Base-by-base conservation (phyloP, 2,888 invertebrate species). In the Homarus gammarus region DNA sequence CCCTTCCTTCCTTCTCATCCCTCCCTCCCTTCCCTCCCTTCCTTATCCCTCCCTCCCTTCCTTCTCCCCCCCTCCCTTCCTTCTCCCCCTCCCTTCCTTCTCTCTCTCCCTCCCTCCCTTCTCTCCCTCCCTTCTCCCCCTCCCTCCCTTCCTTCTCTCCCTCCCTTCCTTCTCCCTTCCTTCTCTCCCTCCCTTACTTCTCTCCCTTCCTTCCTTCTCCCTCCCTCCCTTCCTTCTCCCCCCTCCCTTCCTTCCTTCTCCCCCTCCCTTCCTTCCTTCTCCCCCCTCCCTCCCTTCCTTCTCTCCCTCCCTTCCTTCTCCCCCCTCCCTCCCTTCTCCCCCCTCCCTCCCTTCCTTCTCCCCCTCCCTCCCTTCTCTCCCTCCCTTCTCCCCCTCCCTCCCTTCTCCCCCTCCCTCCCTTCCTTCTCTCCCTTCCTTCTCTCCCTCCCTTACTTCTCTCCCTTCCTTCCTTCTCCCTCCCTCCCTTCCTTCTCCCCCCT, bases 51-150 rank as follows among this genome's bases (percentile, higher is more conserved):
- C 51, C 33, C 15, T 31, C 79, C 79, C 15, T 27, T 18, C 61
- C 31, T 31, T 31, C 81, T 61, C 31, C 33, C 61, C 18, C 6
- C 33, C 18, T 36, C 18, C 27, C 36, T 27, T 18, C 27, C 81
- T 56, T 31, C n/a, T 38, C 51, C 18, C n/a, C 61, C 33, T 22
- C 33, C 78, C 1, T 31, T 81, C 81, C 56, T 33, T 81, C 81
- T 56, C 81, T 56, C 81, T 78, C 75, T 78, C 78, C 51, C 44
- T 78, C 78, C 22, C 78, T 78, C 78, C 51, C 78, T 78, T 78
- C 51, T 44, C 44, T 78, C 51, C 78, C 51, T 51, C 51, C 78
- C 18, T 27, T 44, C 27, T 44, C 22, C 27, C 36, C n/a, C 36
- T 10, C 36, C 36, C 75, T 36, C 75, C 31, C 68, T 27, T 27